Evolutionary conservation across 2,113 vertebrate genomes (phyloP).

Genomic region (Octodon degus): DNA sequence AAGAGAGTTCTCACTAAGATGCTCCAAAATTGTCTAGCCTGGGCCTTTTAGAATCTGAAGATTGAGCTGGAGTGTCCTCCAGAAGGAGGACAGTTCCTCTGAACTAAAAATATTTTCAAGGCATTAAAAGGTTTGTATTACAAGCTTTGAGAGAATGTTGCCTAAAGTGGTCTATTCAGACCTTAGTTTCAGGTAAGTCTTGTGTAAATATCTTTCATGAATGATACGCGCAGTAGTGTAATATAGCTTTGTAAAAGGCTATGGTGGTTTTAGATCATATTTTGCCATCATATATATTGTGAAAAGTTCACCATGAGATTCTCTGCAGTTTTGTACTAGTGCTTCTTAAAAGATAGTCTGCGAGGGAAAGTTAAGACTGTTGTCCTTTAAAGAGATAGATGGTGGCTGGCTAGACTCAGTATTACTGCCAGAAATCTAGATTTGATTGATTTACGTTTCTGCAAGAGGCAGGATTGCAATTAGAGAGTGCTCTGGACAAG

Average conservation of each 20-base stretch:
- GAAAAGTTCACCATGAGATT: constrained; percentile 30
- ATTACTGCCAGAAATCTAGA: constrained; percentile 5
- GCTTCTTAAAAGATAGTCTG: background rate
- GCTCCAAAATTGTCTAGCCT: constrained; percentile 20
- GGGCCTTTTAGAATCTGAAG: constrained; percentile 55
- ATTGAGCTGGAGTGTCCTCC: constrained; percentile 2
- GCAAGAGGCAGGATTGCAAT: background rate
- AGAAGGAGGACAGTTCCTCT: background rate
- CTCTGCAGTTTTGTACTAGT: background rate
- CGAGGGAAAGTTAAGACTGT: background rate
- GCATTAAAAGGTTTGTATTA: background rate
- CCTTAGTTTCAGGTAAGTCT: constrained; percentile 38
- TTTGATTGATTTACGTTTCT: constrained; percentile 52
- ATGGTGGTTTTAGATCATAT: background rate
- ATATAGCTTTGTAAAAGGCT: background rate
- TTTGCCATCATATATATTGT: background rate
- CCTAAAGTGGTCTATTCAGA: constrained; percentile 49
- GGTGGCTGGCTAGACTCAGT: constrained; percentile 9
- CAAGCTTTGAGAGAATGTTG: constrained; percentile 22
- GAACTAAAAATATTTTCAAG: constrained; percentile 52
- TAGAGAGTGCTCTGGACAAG: background rate
- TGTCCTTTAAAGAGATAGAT: constrained; percentile 44
- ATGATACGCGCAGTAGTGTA: constrained; percentile 7
- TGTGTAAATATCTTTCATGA: background rate
- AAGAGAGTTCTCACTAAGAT: constrained; percentile 49